Percentiles rank a stretch among this genome's conserved stretches.
These are phyloP conservation scores for Lepidurus arcticus DNA, from an alignment of 1,140 invertebrate species.

Conservation along the genomic window DNA sequence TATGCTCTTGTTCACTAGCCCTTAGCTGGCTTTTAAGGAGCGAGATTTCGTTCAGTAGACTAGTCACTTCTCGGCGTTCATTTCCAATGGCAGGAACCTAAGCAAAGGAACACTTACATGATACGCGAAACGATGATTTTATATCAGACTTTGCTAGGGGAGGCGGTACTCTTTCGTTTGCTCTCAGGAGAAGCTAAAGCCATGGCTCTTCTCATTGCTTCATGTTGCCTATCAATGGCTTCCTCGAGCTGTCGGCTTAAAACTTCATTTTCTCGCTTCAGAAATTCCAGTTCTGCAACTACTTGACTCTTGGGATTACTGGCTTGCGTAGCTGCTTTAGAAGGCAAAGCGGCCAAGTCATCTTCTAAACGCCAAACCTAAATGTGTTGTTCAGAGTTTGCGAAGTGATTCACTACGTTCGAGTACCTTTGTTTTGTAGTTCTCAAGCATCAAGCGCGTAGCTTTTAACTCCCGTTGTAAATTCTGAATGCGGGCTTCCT, in stretches of 20 bases:
- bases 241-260: not conserved
- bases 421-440: not conserved
- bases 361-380: not conserved
- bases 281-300: not conserved
- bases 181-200: not conserved
- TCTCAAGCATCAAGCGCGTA: not conserved
- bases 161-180: not conserved
- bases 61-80: not conserved
- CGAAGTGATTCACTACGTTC: not conserved
- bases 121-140: not conserved
- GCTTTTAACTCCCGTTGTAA: not conserved
- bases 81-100: not conserved
- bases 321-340: not conserved
- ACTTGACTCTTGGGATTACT: not conserved
- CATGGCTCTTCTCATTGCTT: not conserved
- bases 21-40: not conserved
- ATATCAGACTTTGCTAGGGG: not conserved
- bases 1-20: not conserved
- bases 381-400: no score
- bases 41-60: not conserved
- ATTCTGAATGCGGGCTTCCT: not conserved
- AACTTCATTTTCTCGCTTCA: not conserved
- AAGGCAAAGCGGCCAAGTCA: not conserved
- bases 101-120: not conserved
- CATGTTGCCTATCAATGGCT: not conserved